These are phyloP conservation scores for Zaprionus camerounensis DNA, from an alignment of 1,140 invertebrate species.

Conservation along the genomic window DNA sequence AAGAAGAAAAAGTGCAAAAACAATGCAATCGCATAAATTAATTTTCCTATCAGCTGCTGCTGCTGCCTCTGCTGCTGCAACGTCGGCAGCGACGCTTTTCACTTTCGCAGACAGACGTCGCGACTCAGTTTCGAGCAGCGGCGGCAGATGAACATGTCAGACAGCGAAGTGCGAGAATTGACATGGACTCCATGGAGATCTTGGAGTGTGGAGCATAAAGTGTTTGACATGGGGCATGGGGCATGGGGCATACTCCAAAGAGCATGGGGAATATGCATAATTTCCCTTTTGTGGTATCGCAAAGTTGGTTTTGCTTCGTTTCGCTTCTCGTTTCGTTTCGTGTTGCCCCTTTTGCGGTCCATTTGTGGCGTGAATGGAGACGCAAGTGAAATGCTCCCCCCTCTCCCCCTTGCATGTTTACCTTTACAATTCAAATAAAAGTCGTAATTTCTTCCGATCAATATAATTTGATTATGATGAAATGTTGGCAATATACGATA, in stretches of 20 bases:
- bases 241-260: too few species aligned
- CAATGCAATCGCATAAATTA: constrained; percentile 72
- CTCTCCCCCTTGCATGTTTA: too few species aligned
- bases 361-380: constrained; percentile 30
- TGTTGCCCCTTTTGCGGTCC: constrained; percentile 42
- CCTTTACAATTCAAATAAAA: too few species aligned
- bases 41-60: constrained; percentile 63
- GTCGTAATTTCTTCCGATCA: too few species aligned
- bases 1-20: constrained; percentile 49
- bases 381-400: not conserved
- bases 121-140: constrained; percentile 51
- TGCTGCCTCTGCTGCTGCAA: constrained; percentile 1
- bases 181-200: not conserved
- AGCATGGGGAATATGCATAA: constrained; percentile 3
- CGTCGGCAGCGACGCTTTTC: constrained; percentile 57
- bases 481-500: too few species aligned
- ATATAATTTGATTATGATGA: too few species aligned
- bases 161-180: constrained; percentile 53
- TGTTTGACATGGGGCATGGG: too few species aligned
- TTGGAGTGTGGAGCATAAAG: not conserved
- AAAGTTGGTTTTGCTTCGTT: constrained; percentile 19
- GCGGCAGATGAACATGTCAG: constrained; percentile 46
- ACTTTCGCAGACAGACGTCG: constrained; percentile 60
- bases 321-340: constrained; percentile 3
- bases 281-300: constrained; percentile 49